Evolutionary conservation across 2,113 vertebrate species (phyloP).

Genomic region (Esox niger): DNA sequence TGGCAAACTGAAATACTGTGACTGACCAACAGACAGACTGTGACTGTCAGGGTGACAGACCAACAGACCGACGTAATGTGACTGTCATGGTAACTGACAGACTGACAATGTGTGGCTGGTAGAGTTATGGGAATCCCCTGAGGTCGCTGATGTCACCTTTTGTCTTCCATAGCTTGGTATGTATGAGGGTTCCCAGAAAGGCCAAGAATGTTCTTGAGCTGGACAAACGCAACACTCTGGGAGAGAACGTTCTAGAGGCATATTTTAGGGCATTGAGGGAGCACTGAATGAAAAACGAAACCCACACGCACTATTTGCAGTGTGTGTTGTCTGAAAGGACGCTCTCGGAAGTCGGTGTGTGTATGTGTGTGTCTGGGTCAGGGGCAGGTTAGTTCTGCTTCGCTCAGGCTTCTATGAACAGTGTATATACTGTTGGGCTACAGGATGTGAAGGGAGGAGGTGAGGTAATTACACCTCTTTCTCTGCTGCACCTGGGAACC

Average conservation of each 20-base stretch:
- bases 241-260: not conserved
- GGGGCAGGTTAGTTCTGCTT: slow-evolving; percentile 71
- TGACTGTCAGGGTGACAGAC: too few relatives aligned
- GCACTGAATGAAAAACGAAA: not conserved
- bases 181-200: not conserved
- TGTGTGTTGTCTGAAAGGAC: not conserved
- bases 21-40: too few relatives aligned
- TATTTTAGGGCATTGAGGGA: not conserved
- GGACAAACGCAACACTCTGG: too few relatives aligned
- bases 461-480: not conserved
- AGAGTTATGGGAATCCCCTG: not conserved
- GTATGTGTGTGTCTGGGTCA: slow-evolving; percentile 62
- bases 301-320: not conserved
- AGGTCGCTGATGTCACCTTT: not conserved
- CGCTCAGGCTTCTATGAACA: slow-evolving; percentile 61
- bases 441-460: not conserved
- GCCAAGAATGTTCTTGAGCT: slow-evolving; percentile 1
- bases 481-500: slow-evolving; percentile 46
- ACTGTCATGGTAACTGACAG: not conserved
- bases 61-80: too few relatives aligned
- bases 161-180: not conserved
- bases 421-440: slow-evolving; percentile 53
- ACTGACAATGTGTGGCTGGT: not conserved
- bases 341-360: not conserved
- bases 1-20: too few relatives aligned